These are phyloP conservation scores for Popillia japonica DNA, from an alignment of 1,140 invertebrate species.

Conservation along the genomic window DNA sequence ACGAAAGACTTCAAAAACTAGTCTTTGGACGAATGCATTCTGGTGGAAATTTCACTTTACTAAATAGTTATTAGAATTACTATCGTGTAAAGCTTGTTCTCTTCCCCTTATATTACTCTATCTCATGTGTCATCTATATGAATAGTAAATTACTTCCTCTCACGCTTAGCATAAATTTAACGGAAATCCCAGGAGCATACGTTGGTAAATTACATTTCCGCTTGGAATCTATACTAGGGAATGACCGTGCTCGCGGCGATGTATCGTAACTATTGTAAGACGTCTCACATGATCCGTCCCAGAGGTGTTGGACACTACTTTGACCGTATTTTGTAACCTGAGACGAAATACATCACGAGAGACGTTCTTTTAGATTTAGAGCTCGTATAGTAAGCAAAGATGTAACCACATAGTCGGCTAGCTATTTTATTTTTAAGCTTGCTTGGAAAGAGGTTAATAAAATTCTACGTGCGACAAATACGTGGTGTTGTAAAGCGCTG, in stretches of 20 bases:
- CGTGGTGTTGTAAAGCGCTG: neutral
- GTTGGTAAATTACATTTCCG: neutral
- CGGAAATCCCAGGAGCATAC: neutral
- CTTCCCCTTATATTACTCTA: no score
- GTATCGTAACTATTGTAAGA: neutral
- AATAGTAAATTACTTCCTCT: neutral
- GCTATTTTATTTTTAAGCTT: neutral
- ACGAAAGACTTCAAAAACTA: no score
- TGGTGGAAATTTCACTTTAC: no score
- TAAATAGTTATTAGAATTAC: neutral
- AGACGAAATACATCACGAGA: neutral
- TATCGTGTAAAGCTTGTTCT: neutral
- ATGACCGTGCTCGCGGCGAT: neutral
- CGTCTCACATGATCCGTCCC: neutral
- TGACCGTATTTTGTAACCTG: neutral
- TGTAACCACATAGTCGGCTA: slow-evolving; percentile 2
- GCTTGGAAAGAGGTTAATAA: neutral
- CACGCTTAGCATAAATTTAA: neutral
- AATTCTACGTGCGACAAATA: slow-evolving; percentile 34
- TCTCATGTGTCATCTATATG: neutral
- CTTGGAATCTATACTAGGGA: neutral
- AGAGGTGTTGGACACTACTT: neutral
- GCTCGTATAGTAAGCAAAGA: neutral
- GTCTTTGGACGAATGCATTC: no score
- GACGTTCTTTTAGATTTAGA: slow-evolving; percentile 10